A percentile compares a stretch with the other conserved stretches of the same genome.
Conservation (phyloP, 2,797 vertebrate genomes). For the Myoxocephalus aenaeus region DNA sequence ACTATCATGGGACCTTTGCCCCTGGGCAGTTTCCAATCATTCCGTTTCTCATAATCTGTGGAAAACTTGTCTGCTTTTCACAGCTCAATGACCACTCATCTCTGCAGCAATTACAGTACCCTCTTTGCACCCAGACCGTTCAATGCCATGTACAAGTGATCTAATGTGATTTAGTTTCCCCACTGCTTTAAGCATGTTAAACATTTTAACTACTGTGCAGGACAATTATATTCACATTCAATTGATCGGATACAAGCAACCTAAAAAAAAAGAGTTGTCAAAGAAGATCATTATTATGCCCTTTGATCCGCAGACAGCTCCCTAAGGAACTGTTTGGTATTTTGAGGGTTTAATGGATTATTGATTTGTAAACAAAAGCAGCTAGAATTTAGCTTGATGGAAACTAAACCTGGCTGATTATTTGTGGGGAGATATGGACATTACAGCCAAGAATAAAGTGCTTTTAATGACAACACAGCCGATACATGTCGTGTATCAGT, state of each 20-base stretch:
- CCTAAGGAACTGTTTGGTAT: background rate
- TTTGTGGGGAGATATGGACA: background rate
- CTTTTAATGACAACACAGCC: constrained; percentile 16
- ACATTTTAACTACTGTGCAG: background rate
- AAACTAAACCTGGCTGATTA: constrained; percentile 1
- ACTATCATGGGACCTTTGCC: constrained; percentile 75
- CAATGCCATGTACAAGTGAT: constrained; percentile 70
- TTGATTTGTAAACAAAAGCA: constrained; percentile 23
- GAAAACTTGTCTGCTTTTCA: constrained; percentile 71
- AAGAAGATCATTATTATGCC: background rate
- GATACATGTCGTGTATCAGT: constrained; percentile 12
- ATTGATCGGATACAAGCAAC: background rate
- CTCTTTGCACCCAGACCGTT: constrained; percentile 61
- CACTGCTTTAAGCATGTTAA: constrained; percentile 30
- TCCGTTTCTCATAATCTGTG: constrained; percentile 75
- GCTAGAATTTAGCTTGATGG: background rate
- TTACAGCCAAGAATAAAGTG: background rate
- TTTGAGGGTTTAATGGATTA: constrained; percentile 11
- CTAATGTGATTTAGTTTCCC: constrained; percentile 60
- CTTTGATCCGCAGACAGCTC: background rate
- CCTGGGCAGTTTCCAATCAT: constrained; percentile 71
- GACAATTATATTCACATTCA: background rate
- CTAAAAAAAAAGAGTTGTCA: background rate
- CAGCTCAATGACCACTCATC: constrained; percentile 73
- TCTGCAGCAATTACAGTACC: constrained; percentile 68